Conservation (phyloP, 1,140 invertebrate species). For the Drosophila truncata region DNA sequence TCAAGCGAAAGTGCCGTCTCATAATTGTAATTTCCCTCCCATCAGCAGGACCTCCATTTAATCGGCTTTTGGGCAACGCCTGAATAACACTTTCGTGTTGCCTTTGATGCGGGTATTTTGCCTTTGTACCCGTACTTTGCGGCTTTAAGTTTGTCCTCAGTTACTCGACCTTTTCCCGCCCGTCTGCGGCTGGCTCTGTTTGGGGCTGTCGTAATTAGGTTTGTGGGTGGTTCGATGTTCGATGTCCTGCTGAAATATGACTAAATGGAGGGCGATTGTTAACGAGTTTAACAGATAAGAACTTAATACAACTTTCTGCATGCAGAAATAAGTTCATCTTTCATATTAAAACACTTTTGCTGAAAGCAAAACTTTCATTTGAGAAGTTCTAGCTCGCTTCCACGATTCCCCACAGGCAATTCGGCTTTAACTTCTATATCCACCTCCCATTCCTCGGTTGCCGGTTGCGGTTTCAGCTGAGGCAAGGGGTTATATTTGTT, state of each 20-base stretch:
- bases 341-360: constrained; percentile 18
- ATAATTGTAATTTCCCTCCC: constrained; percentile 77
- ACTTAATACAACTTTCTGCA: constrained; percentile 5
- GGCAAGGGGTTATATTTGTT: constrained; percentile 13
- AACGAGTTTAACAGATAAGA: constrained; percentile 25
- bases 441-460: neutral
- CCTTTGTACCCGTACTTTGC: constrained; percentile 50
- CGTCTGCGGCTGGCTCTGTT: constrained; percentile 45
- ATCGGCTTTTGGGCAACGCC: constrained; percentile 72
- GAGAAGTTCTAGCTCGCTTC: constrained; percentile 1
- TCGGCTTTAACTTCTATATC: constrained; percentile 6
- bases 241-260: constrained; percentile 39
- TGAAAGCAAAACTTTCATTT: constrained; percentile 27
- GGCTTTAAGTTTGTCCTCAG: constrained; percentile 39
- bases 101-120: constrained; percentile 50
- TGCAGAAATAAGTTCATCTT: constrained; percentile 27
- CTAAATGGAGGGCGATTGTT: constrained; percentile 14
- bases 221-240: constrained; percentile 31
- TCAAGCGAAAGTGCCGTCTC: constrained; percentile 62
- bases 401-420: constrained; percentile 6
- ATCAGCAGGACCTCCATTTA: constrained; percentile 31
- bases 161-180: constrained; percentile 26
- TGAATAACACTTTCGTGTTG: constrained; percentile 48
- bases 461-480: constrained; percentile 10
- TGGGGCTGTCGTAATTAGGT: constrained; percentile 67